These are phyloP conservation scores for Champsocephalus esox DNA, from an alignment of 2,797 vertebrate genomes.

Conservation along the genomic window DNA sequence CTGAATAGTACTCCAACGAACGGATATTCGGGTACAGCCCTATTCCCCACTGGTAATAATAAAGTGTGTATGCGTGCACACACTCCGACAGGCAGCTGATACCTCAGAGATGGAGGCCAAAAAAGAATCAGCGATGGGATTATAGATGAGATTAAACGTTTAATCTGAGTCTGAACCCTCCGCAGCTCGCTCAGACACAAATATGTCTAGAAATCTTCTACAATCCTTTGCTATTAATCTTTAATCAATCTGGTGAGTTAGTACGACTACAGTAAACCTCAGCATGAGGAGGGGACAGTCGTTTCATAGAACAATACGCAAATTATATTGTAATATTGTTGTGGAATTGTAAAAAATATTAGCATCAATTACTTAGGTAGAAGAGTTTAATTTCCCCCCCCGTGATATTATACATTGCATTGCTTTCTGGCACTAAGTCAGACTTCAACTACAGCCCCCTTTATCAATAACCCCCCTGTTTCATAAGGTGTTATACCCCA, in stretches of 20 bases:
- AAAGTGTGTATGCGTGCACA: background rate
- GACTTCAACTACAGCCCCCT: background rate
- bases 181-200: background rate
- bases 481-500: too few species aligned
- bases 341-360: background rate
- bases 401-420: background rate
- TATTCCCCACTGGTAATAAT: background rate
- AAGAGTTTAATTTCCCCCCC: background rate
- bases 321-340: background rate
- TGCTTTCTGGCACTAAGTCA: background rate
- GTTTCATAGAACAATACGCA: background rate
- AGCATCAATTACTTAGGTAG: background rate
- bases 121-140: conserved; percentile 28
- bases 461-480: too few species aligned
- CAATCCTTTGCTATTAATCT: conserved; percentile 26
- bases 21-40: too few species aligned
- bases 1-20: too few species aligned
- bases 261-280: background rate
- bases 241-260: conserved; percentile 7
- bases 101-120: conserved; percentile 10
- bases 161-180: conserved; percentile 34
- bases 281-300: background rate
- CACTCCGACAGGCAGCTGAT: background rate
- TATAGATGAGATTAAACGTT: conserved; percentile 43
- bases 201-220: conserved; percentile 5